Conservation (phyloP, 2,888 invertebrate species). For the Eupeodes luniger region DNA sequence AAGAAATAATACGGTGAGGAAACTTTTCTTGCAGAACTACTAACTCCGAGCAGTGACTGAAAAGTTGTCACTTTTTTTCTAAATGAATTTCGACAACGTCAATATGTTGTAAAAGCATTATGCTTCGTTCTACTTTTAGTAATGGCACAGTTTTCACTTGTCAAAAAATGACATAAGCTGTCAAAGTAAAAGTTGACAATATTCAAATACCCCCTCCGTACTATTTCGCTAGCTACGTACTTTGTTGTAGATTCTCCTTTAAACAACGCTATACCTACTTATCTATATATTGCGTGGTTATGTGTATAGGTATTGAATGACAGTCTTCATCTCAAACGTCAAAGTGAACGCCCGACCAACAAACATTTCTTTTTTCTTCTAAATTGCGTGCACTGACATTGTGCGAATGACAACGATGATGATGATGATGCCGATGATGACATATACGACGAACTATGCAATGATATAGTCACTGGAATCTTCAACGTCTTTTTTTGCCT, state of each 20-base stretch:
- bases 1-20: no score
- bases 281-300: background rate
- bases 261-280: slow-evolving; percentile 14
- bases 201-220: background rate
- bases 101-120: no score
- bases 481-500: background rate
- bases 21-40: no score
- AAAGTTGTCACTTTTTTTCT: no score
- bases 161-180: no score
- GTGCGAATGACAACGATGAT: slow-evolving; percentile 65
- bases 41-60: no score
- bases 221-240: background rate
- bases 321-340: background rate
- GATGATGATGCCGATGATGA: slow-evolving; percentile 29
- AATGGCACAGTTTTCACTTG: no score
- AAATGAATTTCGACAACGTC: no score
- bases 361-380: slow-evolving; percentile 16
- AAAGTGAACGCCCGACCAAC: slow-evolving; percentile 55
- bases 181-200: background rate
- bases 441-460: slow-evolving; percentile 38
- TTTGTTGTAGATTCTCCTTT: slow-evolving; percentile 33
- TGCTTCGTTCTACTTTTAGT: no score
- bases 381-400: slow-evolving; percentile 64
- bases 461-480: slow-evolving; percentile 30
- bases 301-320: background rate